Evolutionary conservation across 2,888 invertebrate genomes (phyloP), one percentile per base, ranked within the genome.

Genomic region (Melinaea marsaeus): DNA sequence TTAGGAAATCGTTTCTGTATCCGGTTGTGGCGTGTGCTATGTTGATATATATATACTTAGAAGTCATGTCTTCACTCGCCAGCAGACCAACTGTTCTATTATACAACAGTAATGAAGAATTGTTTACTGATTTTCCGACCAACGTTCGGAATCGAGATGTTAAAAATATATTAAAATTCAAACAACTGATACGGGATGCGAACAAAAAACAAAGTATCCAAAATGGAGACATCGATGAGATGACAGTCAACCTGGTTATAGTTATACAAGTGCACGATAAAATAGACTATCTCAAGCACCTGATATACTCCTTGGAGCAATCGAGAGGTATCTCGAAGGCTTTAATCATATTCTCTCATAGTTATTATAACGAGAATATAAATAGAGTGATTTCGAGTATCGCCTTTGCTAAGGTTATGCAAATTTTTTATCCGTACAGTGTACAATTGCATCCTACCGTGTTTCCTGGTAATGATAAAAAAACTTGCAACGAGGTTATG

Each of bases 221-320:
- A 33, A 78, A 48, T 22, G 48, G 22, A 22, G 13, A 80, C 35
- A 55, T 56, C n/a, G 22, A 70, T 1, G 45, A 35, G 32, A 70
- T 70, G 3, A 35, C 61, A 6, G 65, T 62, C 11, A 69, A 71
- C 0, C 60, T 67, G 2, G 63, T 81, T 0, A 68, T 84, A n/a
- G 79, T 83, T 0, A 74, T 83, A 57, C 78, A 79, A 62, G 81
- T 82, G 0, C 78, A 80, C 58, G 68, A 75, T 4, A 75, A 78
- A 62, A 63, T 67, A 1, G 57, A 57, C 9, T 76, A 77, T 55
- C 58, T 84, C 0, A 69, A 71, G 37, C 62, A 76, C 7, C 72
- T 83, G 2, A 47, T 84, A 4, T 51, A 65, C 9, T 78, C 79
- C 0, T 59, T 84, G 3, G 70, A 69, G 42, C 42, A 58, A 2